phyloP scores from a whole-genome alignment of 1,140 invertebrate species.

The Drosophila pruinosa region DNA sequence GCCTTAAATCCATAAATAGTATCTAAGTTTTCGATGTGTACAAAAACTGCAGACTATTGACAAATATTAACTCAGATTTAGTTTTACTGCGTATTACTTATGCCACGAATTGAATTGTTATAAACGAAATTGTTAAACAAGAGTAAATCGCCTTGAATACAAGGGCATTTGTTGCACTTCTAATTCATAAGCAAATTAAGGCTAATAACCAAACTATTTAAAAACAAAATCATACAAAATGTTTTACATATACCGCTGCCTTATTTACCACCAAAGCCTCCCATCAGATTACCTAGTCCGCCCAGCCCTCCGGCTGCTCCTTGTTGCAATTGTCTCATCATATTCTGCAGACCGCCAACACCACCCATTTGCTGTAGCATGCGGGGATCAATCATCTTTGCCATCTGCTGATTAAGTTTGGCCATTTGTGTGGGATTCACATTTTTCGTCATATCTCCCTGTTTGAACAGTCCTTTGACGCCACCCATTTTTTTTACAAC shows the following conservation, averaged over 20 bases:
- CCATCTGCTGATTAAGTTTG: constrained; percentile 99
- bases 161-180: constrained; percentile 27
- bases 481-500: constrained; percentile 99
- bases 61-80: constrained; percentile 20
- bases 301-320: constrained; percentile 89
- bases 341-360: constrained; percentile 97
- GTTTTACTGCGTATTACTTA: constrained; percentile 18
- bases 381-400: constrained; percentile 99
- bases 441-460: constrained; percentile 99
- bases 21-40: not conserved
- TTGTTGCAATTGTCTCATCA: constrained; percentile 99
- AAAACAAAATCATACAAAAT: constrained; percentile 70
- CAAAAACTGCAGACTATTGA: constrained; percentile 17
- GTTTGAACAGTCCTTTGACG: constrained; percentile 99
- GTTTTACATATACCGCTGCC: constrained; percentile 37
- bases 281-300: constrained; percentile 88
- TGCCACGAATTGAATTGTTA: constrained; percentile 17
- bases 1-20: not conserved
- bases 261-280: constrained; percentile 85
- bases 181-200: constrained; percentile 50
- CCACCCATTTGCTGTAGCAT: constrained; percentile 98
- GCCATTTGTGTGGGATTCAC: constrained; percentile 99
- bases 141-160: constrained; percentile 16
- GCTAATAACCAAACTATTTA: constrained; percentile 66
- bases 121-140: constrained; percentile 33